Evolutionary conservation across 1,140 invertebrate species (phyloP).

Genomic region (Lepidurus apus): DNA sequence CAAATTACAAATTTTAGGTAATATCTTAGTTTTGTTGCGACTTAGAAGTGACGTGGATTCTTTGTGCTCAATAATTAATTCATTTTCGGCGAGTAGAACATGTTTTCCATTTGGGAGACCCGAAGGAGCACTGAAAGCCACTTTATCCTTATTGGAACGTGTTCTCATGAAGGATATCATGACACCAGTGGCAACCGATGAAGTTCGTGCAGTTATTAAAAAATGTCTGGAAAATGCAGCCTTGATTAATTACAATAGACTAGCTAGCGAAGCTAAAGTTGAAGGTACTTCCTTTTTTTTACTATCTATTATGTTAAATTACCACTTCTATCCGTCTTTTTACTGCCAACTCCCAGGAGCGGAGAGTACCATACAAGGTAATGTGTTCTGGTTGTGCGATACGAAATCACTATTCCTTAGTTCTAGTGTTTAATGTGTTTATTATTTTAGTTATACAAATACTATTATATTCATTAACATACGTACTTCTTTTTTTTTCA

Average conservation of each 20-base stretch:
- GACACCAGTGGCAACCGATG: constrained; percentile 93
- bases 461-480: too few species aligned
- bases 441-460: too few species aligned
- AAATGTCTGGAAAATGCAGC: constrained; percentile 97
- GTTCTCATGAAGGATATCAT: constrained; percentile 99
- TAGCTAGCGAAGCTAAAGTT: constrained; percentile 95
- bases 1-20: constrained; percentile 99
- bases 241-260: constrained; percentile 90
- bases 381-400: neutral
- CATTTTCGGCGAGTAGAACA: constrained; percentile 57
- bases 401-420: too few species aligned
- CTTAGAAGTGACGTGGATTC: neutral
- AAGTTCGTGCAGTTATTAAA: constrained; percentile 91
- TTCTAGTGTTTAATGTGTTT: too few species aligned
- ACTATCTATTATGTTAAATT: neutral
- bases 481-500: too few species aligned
- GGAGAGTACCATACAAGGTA: constrained; percentile 35
- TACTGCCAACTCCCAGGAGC: constrained; percentile 27
- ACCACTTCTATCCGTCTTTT: neutral
- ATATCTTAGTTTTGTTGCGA: neutral
- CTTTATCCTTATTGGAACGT: constrained; percentile 88
- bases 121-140: constrained; percentile 94
- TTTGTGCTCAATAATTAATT: constrained; percentile 27
- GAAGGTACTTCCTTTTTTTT: constrained; percentile 63
- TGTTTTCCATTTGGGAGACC: constrained; percentile 98